Conservation (phyloP, 2,113 vertebrate genomes). For the Hippoglossus stenolepis region DNA sequence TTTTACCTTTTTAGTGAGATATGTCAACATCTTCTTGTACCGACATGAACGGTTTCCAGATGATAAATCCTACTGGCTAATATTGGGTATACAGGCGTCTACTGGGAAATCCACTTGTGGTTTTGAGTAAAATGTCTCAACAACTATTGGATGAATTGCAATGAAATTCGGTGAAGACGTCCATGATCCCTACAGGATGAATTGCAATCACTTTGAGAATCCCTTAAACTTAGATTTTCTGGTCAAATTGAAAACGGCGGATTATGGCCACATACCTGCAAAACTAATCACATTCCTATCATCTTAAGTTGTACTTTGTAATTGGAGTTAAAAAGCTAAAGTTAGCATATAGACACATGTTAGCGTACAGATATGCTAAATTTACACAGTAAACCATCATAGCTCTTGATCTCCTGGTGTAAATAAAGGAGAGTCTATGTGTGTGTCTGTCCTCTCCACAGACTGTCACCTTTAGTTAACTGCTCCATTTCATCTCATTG, state of each 20-base stretch:
- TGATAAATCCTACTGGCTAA: background rate
- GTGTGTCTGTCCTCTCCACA: background rate
- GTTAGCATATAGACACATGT: background rate
- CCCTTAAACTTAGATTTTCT: background rate
- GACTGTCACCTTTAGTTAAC: background rate
- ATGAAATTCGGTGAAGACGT: background rate
- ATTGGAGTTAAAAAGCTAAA: background rate
- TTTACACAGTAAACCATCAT: no score
- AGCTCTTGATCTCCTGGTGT: slow-evolving; percentile 14
- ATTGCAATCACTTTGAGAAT: background rate
- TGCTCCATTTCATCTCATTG: background rate
- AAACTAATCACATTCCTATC: background rate
- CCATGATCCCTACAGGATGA: background rate
- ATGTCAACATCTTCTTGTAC: background rate
- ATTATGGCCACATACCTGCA: background rate
- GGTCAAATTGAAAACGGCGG: background rate
- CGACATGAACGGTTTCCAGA: background rate
- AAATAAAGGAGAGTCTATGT: slow-evolving; percentile 9
- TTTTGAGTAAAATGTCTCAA: background rate
- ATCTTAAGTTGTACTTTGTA: background rate
- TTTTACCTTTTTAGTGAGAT: no score
- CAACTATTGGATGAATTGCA: background rate
- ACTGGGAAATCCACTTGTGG: background rate
- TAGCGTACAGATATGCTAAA: background rate
- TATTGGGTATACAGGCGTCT: no score